Evolutionary conservation across 2,888 invertebrate species (phyloP), one percentile per base, ranked within the genome.

Genomic region (Drosophila limbata): DNA sequence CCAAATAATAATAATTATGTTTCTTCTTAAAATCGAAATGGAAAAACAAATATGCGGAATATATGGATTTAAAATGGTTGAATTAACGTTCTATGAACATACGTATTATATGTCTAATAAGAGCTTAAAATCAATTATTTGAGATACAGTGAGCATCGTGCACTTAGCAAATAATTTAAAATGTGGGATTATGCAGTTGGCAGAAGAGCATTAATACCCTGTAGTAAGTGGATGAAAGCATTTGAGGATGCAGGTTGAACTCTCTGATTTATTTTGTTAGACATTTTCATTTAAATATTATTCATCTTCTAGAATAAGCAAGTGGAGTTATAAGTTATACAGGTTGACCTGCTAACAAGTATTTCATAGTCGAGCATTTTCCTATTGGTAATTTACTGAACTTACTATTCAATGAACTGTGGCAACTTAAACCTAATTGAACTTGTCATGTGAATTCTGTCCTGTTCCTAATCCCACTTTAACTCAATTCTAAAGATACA

Each of bases 81-180:
- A 45, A 28, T 67, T 50, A 71, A 44, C 28, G 21, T 19, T 39
- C 37, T 28, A 17, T 33, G 4, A 48, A 39, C 53, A 59, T 8
- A 4, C 35, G 74, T 17, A 37, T n/a, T 48, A 59, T 9, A 5
- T 40, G 74, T 17, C 4, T 52, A 51, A 65, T 52, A 52, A 51
- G 2, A 39, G 72, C 51, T 50, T 37, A 53, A 56, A 63, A 44
- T 39, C 35, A 66, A 77, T 66, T 53, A 48, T 42, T 31, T n/a
- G 11, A 45, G 28, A 33, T 56, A 11, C 35, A 61, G 40, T 68
- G 8, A 37, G 39, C 21, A 56, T 4, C 31, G 33, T 13, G 9
- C 21, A 44, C 15, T 53, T 40, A 11, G 45, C 9, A 15, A 44
- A 33, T 4, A 19, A 35, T 35, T 52, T n/a, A 2, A 17, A 53